A percentile compares a stretch with the other conserved stretches of the same genome.
Evolutionary conservation across 1,140 invertebrate genomes (phyloP).

Genomic region (Zophobas morio): DNA sequence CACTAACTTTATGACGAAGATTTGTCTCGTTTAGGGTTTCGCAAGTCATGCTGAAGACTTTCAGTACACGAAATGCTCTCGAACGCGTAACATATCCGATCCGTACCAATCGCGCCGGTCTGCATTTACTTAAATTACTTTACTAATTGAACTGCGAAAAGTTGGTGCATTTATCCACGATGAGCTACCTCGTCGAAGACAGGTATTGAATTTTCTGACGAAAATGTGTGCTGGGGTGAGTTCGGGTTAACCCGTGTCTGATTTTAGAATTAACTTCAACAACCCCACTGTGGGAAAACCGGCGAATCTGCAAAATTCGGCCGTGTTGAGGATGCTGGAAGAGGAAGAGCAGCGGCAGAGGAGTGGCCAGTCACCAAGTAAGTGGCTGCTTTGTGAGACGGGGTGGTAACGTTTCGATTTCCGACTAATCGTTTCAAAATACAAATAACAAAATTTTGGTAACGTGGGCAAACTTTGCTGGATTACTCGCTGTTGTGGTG

Average conservation of each 20-base stretch:
- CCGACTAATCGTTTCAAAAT: constrained; percentile 19
- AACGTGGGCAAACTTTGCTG: not conserved
- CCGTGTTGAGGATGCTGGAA: constrained; percentile 84
- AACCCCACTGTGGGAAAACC: constrained; percentile 79
- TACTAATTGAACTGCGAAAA: too few relatives aligned
- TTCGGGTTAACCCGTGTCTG: constrained; percentile 2
- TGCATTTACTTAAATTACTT: not conserved
- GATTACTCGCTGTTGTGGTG: not conserved
- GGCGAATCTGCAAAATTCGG: constrained; percentile 84
- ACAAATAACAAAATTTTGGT: constrained; percentile 34
- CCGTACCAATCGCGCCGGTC: not conserved
- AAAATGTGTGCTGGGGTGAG: not conserved
- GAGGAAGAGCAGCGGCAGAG: constrained; percentile 81
- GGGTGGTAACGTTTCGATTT: not conserved
- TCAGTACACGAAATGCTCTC: constrained; percentile 24
- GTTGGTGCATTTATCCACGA: not conserved
- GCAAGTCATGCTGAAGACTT: constrained; percentile 12
- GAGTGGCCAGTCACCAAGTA: constrained; percentile 73
- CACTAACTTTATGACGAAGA: constrained; percentile 31
- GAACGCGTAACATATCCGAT: constrained; percentile 10
- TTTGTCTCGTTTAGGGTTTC: constrained; percentile 12
- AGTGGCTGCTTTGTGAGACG: constrained; percentile 62
- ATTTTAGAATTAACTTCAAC: constrained; percentile 81
- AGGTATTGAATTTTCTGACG: constrained; percentile 14
- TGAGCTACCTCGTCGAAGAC: constrained; percentile 23